These are phyloP conservation scores for Saccostrea cuccullata DNA, from an alignment of 1,140 invertebrate species.

Conservation along the genomic window DNA sequence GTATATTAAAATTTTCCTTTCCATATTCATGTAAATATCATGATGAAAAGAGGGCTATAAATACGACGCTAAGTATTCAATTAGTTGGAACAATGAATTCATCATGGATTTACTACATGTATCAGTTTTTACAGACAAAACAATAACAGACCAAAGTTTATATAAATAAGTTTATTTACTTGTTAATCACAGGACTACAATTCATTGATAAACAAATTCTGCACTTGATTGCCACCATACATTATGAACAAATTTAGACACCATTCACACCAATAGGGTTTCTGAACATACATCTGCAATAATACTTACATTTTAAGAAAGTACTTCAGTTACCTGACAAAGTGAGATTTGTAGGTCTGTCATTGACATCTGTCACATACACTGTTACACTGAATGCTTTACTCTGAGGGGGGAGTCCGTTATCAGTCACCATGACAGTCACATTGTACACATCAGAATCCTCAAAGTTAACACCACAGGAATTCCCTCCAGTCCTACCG, in stretches of 20 bases:
- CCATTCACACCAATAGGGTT: background rate
- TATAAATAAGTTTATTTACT: too few species aligned
- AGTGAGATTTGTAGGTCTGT: constrained; percentile 49
- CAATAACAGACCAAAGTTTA: too few species aligned
- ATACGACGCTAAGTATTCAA: too few species aligned
- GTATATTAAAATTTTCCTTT: background rate
- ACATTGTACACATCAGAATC: constrained; percentile 24
- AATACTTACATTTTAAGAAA: background rate
- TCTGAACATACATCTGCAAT: background rate
- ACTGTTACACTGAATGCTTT: constrained; percentile 52
- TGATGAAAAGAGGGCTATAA: background rate
- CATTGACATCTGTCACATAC: constrained; percentile 61
- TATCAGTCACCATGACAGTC: constrained; percentile 61
- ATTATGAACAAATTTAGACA: too few species aligned
- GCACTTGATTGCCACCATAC: too few species aligned
- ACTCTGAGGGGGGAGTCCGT: constrained; percentile 56
- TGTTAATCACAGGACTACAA: too few species aligned
- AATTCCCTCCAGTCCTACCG: background rate
- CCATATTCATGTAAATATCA: background rate
- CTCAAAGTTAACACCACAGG: constrained; percentile 63
- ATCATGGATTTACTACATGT: too few species aligned
- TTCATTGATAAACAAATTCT: too few species aligned
- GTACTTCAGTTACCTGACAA: background rate
- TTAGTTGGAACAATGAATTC: too few species aligned
- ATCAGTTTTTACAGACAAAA: too few species aligned